Evolutionary conservation across 1,140 invertebrate genomes (phyloP), one percentile per base, ranked within the genome.

Genomic region (Coboldia fuscipes): DNA sequence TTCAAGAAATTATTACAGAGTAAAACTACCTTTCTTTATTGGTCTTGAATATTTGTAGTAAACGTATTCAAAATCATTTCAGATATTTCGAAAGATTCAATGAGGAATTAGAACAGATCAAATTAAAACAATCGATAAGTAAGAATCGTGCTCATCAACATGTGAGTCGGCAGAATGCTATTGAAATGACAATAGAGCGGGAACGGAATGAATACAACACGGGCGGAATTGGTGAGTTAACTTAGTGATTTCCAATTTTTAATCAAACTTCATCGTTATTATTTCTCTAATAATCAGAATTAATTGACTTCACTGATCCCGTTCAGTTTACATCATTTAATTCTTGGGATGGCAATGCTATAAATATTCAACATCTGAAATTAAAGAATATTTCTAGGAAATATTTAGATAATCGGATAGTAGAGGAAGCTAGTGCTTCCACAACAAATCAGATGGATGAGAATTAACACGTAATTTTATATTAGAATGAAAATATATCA

Each of bases 81-180:
- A 37, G 13, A 12, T 50, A 51, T 39, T 42, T 73, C 32, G 42
- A 50, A 3, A 57, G 78, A 31, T 75, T 82, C 55, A 67, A 80
- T 44, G 73, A 77, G 39, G 78, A 84, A 59, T 48, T 81, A 20
- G 65, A 72, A 41, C 74, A 79, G 52, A 82, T 84, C 43, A 46
- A 54, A 15, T 54, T 80, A 3, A 81, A 80, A 47, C 71, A 76
- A 44, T 75, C 73, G 0, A 66, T 82, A 24, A 71, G 74, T 12
- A 77, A 70, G 49, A 70, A 66, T 44, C 60, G 72, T 16, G 39
- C 45, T 0, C 45, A 54, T 36, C 77, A 81, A 44, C 75, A 82
- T 51, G 73, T 71, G 2, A 76, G 65, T 42, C 62, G 79, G 39
- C 67, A 78, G 54, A 70, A 77, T 58, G 61, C 73, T 12, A 69